These are phyloP conservation scores for Rynchops niger DNA, from an alignment of 2,113 vertebrate species.

Conservation along the genomic window DNA sequence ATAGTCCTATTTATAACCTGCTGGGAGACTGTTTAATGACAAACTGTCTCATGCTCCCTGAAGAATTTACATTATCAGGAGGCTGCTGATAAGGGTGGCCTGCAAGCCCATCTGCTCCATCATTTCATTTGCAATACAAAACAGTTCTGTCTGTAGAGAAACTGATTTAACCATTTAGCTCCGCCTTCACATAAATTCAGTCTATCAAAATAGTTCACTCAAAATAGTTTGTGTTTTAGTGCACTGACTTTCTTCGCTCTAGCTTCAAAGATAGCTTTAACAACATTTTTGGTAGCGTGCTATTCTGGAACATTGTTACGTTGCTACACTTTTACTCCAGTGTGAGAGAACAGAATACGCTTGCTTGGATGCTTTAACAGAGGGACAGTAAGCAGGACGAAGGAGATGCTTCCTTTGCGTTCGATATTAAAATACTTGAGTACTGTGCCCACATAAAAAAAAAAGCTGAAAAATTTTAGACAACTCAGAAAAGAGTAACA, in stretches of 20 bases:
- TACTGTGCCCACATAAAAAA: background rate
- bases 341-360: background rate
- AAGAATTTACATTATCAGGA: conserved; percentile 56
- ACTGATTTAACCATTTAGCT: background rate
- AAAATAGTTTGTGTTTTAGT: background rate
- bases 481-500: background rate
- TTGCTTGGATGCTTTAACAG: background rate
- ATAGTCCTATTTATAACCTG: conserved; percentile 55
- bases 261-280: background rate
- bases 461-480: background rate
- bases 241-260: background rate
- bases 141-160: background rate
- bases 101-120: conserved; percentile 32
- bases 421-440: background rate
- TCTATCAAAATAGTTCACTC: background rate
- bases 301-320: background rate
- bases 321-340: background rate
- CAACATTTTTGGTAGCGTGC: background rate
- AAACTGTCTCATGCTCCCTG: conserved; percentile 17
- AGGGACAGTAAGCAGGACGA: background rate
- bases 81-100: conserved; percentile 54
- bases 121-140: background rate
- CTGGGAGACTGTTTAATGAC: conserved; percentile 27
- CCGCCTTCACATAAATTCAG: background rate
- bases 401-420: background rate